These are phyloP conservation scores for Denticeps clupeoides DNA, from an alignment of 2,797 vertebrate species.

Conservation along the genomic window DNA sequence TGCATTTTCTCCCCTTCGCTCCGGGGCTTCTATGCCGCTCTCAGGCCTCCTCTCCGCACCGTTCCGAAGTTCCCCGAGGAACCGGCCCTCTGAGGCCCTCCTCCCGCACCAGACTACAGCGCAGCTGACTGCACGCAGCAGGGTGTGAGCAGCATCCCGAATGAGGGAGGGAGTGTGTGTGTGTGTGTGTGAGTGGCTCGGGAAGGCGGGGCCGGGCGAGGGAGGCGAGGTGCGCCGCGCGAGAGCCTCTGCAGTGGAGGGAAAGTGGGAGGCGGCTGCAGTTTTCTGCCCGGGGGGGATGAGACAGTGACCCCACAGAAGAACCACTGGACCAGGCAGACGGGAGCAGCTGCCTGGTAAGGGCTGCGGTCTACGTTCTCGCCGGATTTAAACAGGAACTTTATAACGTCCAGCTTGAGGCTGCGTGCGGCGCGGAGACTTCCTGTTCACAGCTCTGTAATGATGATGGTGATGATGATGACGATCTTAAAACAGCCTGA, in stretches of 20 bases:
- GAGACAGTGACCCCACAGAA: too few species aligned
- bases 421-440: too few species aligned
- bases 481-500: slow-evolving; percentile 1
- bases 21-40: too few species aligned
- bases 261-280: too few species aligned
- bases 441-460: too few species aligned
- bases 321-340: too few species aligned
- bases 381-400: too few species aligned
- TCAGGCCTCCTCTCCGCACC: slow-evolving; percentile 2
- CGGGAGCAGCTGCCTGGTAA: too few species aligned
- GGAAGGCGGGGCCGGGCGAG: not conserved
- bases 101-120: slow-evolving; percentile 42
- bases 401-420: too few species aligned
- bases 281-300: too few species aligned
- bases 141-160: slow-evolving; percentile 60
- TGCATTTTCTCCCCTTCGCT: not conserved
- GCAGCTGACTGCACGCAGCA: slow-evolving; percentile 55
- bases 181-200: slow-evolving; percentile 4
- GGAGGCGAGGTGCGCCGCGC: slow-evolving; percentile 20
- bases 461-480: not conserved
- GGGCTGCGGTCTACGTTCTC: too few species aligned
- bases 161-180: slow-evolving; percentile 38
- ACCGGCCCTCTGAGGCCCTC: slow-evolving; percentile 50
- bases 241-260: slow-evolving; percentile 18
- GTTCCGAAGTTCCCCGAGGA: slow-evolving; percentile 21